Percentiles rank a stretch among this genome's conserved stretches.
phyloP scores from a whole-genome alignment of 1,140 invertebrate genomes.

The Brachionus koreanus region DNA sequence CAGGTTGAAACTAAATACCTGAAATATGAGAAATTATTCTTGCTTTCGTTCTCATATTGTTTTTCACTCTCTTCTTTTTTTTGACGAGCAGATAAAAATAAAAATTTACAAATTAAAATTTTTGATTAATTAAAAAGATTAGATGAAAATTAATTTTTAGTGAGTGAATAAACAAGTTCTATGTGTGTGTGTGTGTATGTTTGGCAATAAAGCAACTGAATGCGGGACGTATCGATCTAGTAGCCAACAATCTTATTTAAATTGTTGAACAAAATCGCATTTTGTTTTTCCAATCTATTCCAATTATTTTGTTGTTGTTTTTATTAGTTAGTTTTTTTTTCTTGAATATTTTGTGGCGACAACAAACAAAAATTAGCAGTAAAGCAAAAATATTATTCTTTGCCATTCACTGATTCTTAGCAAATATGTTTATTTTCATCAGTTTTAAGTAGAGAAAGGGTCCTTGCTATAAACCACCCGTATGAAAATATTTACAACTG shows the following conservation, averaged over 20 bases:
- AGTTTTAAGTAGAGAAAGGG: neutral
- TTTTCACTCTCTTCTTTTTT: slow-evolving; percentile 11
- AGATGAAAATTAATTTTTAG: slow-evolving; percentile 1
- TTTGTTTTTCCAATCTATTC: neutral
- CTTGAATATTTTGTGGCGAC: neutral
- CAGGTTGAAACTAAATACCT: slow-evolving; percentile 4
- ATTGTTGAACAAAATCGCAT: neutral
- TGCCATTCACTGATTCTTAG: neutral
- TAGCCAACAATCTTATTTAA: neutral
- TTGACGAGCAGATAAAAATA: neutral
- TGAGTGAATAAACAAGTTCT: neutral
- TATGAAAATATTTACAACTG: neutral
- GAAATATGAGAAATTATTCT: slow-evolving; percentile 7
- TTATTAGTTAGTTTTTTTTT: neutral
- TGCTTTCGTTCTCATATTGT: neutral
- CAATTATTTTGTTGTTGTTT: slow-evolving; percentile 1
- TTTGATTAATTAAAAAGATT: slow-evolving; percentile 34
- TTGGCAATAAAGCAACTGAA: neutral
- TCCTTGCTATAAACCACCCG: neutral
- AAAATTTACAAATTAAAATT: slow-evolving; percentile 10
- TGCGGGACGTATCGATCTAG: neutral
- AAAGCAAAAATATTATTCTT: neutral
- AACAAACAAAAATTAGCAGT: neutral
- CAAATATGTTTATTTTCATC: neutral
- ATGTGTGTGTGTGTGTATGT: neutral